These are phyloP conservation scores for Arrhamphus sclerolepis DNA, from an alignment of 2,797 vertebrate genomes.

Conservation along the genomic window DNA sequence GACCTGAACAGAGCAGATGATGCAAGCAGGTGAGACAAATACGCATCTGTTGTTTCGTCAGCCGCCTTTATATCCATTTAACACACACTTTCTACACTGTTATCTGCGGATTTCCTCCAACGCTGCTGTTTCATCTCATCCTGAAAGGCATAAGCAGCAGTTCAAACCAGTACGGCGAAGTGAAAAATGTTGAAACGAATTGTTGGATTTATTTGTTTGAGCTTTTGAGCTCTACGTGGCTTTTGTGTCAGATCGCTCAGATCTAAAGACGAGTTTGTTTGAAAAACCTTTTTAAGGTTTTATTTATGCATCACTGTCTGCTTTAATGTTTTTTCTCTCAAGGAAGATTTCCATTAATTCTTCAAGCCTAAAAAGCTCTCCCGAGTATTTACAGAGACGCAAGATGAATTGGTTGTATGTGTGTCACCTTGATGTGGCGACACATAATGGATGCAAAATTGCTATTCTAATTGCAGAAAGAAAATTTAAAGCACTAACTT, in stretches of 20 bases:
- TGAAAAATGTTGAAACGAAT: slow-evolving; percentile 8
- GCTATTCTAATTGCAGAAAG: slow-evolving; percentile 6
- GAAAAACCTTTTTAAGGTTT: slow-evolving; percentile 14
- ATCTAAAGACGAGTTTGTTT: slow-evolving; percentile 11
- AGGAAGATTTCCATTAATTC: slow-evolving; percentile 6
- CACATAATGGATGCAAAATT: slow-evolving; percentile 12
- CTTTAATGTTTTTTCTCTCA: slow-evolving; percentile 10
- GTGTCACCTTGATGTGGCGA: slow-evolving; percentile 7
- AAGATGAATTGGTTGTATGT: slow-evolving; percentile 4
- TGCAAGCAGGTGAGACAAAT: slow-evolving; percentile 86
- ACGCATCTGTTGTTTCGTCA: neutral
- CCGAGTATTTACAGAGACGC: neutral
- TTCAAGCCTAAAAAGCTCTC: slow-evolving; percentile 13
- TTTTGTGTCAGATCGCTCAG: neutral
- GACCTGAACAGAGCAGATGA: slow-evolving; percentile 91
- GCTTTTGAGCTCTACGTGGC: neutral
- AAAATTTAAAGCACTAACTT: slow-evolving; percentile 3
- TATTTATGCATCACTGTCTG: slow-evolving; percentile 2
- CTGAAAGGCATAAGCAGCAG: neutral
- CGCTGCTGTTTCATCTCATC: slow-evolving; percentile 4
- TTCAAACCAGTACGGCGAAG: slow-evolving; percentile 9
- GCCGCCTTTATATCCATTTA: neutral
- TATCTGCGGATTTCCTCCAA: slow-evolving; percentile 5
- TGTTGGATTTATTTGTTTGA: slow-evolving; percentile 8
- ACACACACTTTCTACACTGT: neutral